A percentile compares a stretch with the other conserved stretches of the same genome.
Evolutionary conservation across 2,113 vertebrate genomes (phyloP).

Genomic region (Scalopus aquaticus): DNA sequence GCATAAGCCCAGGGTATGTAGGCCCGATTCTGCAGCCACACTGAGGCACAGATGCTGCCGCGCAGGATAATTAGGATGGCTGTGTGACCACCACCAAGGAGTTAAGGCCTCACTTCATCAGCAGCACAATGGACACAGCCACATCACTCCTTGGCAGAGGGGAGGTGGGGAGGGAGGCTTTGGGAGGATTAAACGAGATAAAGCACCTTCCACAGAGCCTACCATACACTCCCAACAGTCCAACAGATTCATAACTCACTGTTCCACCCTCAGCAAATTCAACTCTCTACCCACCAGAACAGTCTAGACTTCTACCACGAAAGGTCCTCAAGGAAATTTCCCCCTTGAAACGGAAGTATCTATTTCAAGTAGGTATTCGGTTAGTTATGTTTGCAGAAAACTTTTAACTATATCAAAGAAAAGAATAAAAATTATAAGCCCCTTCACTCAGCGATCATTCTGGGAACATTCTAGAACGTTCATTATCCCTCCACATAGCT

Average conservation of each 20-base stretch:
- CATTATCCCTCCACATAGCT: not conserved
- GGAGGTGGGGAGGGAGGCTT: not conserved
- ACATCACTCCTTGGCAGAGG: not conserved
- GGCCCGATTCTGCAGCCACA: not conserved
- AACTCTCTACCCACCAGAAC: not conserved
- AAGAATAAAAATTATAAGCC: not conserved
- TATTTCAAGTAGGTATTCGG: not conserved
- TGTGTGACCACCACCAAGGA: too few species aligned
- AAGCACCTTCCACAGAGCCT: not conserved
- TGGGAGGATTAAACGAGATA: not conserved
- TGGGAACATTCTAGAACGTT: not conserved
- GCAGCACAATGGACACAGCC: not conserved
- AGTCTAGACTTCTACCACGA: not conserved
- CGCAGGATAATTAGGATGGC: too few species aligned
- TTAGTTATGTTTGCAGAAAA: not conserved
- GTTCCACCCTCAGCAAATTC: accelerated
- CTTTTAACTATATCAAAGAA: not conserved
- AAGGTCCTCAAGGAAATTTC: not conserved
- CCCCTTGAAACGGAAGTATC: not conserved
- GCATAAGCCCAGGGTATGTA: not conserved
- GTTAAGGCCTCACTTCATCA: not conserved
- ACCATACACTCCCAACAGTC: not conserved
- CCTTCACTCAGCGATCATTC: not conserved
- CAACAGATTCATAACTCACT: too few species aligned
- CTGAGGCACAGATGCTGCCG: not conserved